Base-by-base conservation (phyloP, 2,888 invertebrate genomes). In the Pimpla rufipes region DNA sequence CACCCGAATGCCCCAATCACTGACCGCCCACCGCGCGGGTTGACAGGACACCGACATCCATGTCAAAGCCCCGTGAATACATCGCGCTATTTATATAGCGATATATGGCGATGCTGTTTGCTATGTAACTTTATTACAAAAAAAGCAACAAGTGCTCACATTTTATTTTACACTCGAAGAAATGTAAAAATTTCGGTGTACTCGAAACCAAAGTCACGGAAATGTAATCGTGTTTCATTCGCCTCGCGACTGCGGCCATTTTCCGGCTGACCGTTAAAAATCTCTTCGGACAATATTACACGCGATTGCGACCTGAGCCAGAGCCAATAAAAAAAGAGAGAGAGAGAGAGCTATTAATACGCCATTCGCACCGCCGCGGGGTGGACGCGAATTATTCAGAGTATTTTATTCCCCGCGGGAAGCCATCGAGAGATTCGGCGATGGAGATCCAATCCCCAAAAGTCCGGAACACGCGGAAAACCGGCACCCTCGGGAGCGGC, bases 401-500 rank as follows among this genome's bases (percentile, higher is more conserved):
- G 18, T 59, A 52, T 50, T 55, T 68, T 68, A 78, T 70, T 70
- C 64, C 52, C 70, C 23, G 52, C 10, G 40, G 45, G 62, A 10
- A 29, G 23, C 45, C 42, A 57, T 45, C 37, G 66, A 45, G 76
- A 62, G 47, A 57, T 74, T 81, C 77, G 52, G 3, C 29, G 29
- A 45, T 66, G 82, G 55, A 23, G 40, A 75, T 74, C 62, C 64
- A 82, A 70, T 57, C 40, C 47, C 29, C 42, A 70, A 67, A 73
- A 6, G 37, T 16, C 62, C 74, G 52, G 5, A 64, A 11, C 55
- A 29, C 29, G 29, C 70, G 45, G 29, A 52, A 68, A 78, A 82
- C 74, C 78, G 74, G 16, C 52, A 37, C n/a, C 42, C 37, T 29
- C 78, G 57, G 10, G 62, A 29, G 70, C 64, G 74, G 29, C 23